A percentile compares a stretch with the other conserved stretches of the same genome.
Evolutionary conservation across 2,888 invertebrate species (phyloP).

Genomic region (Volucella inanis): DNA sequence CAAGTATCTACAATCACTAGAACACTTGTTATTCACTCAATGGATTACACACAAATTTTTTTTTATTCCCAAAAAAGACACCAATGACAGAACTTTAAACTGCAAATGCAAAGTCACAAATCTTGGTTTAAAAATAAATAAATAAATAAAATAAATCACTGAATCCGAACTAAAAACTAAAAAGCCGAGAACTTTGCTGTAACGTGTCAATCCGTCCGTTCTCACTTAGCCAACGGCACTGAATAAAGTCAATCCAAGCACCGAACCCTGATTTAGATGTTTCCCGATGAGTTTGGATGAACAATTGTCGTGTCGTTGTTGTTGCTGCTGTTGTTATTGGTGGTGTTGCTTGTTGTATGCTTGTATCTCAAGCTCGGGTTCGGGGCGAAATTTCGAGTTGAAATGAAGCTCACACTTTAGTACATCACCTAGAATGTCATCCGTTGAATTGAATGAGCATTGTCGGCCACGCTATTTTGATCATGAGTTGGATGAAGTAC

Average conservation of each 20-base stretch:
- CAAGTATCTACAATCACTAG: slow-evolving; percentile 15
- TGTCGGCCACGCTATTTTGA: slow-evolving; percentile 20
- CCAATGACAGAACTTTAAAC: slow-evolving; percentile 21
- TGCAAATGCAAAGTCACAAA: slow-evolving; percentile 21
- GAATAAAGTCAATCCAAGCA: slow-evolving; percentile 80
- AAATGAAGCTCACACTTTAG: slow-evolving; percentile 54
- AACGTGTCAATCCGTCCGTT: slow-evolving; percentile 79
- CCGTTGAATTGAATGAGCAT: slow-evolving; percentile 59
- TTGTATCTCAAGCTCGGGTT: slow-evolving; percentile 23
- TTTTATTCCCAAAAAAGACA: slow-evolving; percentile 3
- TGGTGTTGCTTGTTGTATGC: slow-evolving; percentile 20
- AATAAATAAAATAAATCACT: background rate
- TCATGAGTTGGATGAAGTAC: background rate
- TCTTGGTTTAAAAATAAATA: background rate
- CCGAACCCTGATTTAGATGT: slow-evolving; percentile 74
- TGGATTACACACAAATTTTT: slow-evolving; percentile 29
- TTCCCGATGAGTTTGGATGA: slow-evolving; percentile 62
- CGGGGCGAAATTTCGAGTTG: slow-evolving; percentile 36
- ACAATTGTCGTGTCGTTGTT: slow-evolving; percentile 13
- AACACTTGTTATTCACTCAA: background rate
- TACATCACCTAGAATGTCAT: slow-evolving; percentile 67
- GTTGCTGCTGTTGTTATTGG: background rate
- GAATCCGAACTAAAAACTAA: no score
- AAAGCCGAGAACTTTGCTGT: slow-evolving; percentile 26
- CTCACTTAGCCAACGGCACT: slow-evolving; percentile 82